Evolutionary conservation across 2,888 invertebrate genomes (phyloP), one percentile per base, ranked within the genome.

Genomic region (Philonicus albiceps): DNA sequence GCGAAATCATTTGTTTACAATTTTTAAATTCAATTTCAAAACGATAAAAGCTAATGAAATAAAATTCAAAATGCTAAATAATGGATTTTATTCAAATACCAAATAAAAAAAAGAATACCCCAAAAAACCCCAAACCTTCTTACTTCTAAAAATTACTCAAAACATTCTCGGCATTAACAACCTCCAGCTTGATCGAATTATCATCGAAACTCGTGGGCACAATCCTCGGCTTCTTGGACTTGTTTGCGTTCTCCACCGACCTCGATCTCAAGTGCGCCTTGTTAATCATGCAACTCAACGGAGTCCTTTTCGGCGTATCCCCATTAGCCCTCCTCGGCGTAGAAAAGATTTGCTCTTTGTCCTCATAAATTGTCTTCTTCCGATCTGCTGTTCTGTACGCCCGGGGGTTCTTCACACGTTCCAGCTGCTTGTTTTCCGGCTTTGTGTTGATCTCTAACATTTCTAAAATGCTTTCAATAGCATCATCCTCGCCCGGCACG

Each of bases 221-320:
- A 13, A 87, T 11, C 74, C 37, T 81, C 2, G 53, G 49, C 16
- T 73, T 84, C 13, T 53, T 19, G 27, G 85, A 83, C 22, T 84
- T 86, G 16, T 31, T 75, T 4, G 85, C 53, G 30, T 80, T 88
- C 49, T 88, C 88, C 1, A 43, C 83, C 4, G 88, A 88, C 73
- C 86, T 88, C 0, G 87, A 87, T 19, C 88, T 80, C n/a, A 86
- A 40, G 43, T 88, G 86, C 0, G 87, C 22, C 49, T 87, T 88
- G 53, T 88, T 88, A 0, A 81, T 87, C 8, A 88, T 86, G 73
- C 88, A 88, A 27, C 88, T 80, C 3, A 88, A 19, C 6, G 88
- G 88, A 30, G 88, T 88, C 4, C 88, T 75, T 64, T 86, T 87
- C 13, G 6, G 13, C 7, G 11, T 16, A 22, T 19, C n/a, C 11